phyloP scores from a whole-genome alignment of 2,888 invertebrate genomes.

The Clitarchus hookeri region DNA sequence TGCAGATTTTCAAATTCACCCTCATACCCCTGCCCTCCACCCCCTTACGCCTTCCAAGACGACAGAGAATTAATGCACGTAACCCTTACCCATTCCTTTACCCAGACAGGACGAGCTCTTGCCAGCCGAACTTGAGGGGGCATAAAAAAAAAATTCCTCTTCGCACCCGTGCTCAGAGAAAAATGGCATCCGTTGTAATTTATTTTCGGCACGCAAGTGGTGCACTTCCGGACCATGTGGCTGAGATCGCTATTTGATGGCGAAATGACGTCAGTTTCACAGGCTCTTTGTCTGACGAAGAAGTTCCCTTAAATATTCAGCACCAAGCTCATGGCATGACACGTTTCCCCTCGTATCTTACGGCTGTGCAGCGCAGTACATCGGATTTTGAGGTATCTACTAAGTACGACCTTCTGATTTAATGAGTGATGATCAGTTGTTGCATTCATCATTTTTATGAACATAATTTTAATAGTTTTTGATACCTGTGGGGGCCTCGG shows the following conservation, averaged over 20 bases:
- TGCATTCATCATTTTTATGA: too few species aligned
- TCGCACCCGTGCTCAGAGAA: background rate
- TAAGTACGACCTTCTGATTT: too few species aligned
- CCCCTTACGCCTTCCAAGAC: background rate
- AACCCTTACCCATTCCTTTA: background rate
- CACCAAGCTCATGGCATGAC: too few species aligned
- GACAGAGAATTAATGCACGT: background rate
- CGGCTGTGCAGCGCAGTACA: too few species aligned
- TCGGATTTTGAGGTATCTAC: too few species aligned
- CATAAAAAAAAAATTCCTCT: background rate
- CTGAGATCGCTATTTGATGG: background rate
- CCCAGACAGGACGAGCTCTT: background rate
- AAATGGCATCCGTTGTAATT: background rate
- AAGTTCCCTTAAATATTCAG: too few species aligned
- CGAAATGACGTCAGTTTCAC: background rate
- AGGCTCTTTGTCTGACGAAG: too few species aligned
- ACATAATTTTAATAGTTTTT: too few species aligned
- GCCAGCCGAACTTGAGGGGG: too few species aligned
- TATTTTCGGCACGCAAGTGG: background rate
- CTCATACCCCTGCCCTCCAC: background rate
- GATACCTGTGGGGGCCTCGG: too few species aligned
- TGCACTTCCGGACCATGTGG: background rate
- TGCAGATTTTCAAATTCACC: background rate
- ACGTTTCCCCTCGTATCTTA: too few species aligned
- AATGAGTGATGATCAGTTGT: too few species aligned